These are phyloP conservation scores for Spisula solida DNA, from an alignment of 2,888 invertebrate species.

Conservation along the genomic window DNA sequence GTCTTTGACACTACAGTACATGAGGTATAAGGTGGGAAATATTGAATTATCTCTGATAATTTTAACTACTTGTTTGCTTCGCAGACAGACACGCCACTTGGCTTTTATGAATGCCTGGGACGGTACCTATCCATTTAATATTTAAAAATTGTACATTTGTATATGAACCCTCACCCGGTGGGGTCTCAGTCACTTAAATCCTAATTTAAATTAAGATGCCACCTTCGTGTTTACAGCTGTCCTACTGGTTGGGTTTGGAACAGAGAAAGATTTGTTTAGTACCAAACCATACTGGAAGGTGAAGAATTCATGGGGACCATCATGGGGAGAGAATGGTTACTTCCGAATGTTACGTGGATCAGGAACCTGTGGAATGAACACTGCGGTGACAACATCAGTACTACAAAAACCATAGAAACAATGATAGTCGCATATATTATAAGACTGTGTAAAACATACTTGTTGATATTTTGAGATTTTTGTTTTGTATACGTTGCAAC, in stretches of 20 bases:
- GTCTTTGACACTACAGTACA: too few species aligned
- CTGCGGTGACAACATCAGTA: slow-evolving; percentile 82
- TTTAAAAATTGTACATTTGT: too few species aligned
- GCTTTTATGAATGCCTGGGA: too few species aligned
- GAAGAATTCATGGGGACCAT: slow-evolving; percentile 84
- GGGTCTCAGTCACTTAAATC: too few species aligned
- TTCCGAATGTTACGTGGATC: slow-evolving; percentile 80
- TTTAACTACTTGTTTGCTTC: too few species aligned
- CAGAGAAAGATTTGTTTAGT: slow-evolving; percentile 76
- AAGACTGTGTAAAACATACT: neutral
- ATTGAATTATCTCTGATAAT: too few species aligned
- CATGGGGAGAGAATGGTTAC: slow-evolving; percentile 84
- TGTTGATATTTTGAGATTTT: neutral
- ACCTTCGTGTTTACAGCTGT: slow-evolving; percentile 77
- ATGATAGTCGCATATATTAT: neutral
- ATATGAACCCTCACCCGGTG: too few species aligned
- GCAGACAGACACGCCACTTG: too few species aligned
- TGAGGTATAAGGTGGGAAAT: too few species aligned
- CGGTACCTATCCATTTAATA: too few species aligned
- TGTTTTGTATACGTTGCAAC: neutral
- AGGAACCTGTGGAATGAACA: slow-evolving; percentile 83
- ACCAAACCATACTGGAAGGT: slow-evolving; percentile 81
- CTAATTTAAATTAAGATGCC: too few species aligned
- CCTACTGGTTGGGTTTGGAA: slow-evolving; percentile 82
- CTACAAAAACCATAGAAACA: slow-evolving; percentile 59